Evolutionary conservation across 2,888 invertebrate species (phyloP), one percentile per base, ranked within the genome.

Genomic region (Papilio elwesi): DNA sequence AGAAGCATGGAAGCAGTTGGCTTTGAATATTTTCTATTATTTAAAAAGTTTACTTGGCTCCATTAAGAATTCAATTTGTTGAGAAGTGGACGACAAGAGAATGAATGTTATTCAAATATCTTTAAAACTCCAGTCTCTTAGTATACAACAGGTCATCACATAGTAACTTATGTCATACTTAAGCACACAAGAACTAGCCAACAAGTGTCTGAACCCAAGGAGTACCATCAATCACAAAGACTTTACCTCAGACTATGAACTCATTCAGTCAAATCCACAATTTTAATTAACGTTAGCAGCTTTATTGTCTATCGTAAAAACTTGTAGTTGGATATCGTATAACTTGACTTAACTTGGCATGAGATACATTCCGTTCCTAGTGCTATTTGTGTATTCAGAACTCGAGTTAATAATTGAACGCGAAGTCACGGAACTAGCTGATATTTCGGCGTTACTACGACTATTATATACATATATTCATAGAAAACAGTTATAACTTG

Each of bases 311-410:
- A 38, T 57, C 57, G 38, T 59, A 38, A 59, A 59, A 59, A 59
- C 59, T 59, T 43, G 43, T 15, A 38, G 15, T 9, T 9, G 59
- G n/a, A 11, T 57, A 15, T 43, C 8, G 38, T 43, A 43, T 43
- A n/a, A 62, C 11, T 62, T 15, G 10, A 62, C 43, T 62, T 4
- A n/a, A 59, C 38, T 59, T 38, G 59, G 36, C 38, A 59, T n/a
- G 59, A 59, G 59, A 59, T 38, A 59, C 59, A 38, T 59, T 38
- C 36, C 43, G 59, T 10, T n/a, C 15, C 59, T n/a, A 38, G 59
- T 38, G n/a, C 59, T 43, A 15, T 62, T 62, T 43, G 59, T 62
- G 59, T 62, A 62, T 62, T 62, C 59, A 59, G 9, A 43, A 59
- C 59, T 43, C 15, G 59, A 43, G 59, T 62, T 62, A 38, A 38